Evolutionary conservation across 2,113 vertebrate genomes (phyloP).

Genomic region (Tyto alba): DNA sequence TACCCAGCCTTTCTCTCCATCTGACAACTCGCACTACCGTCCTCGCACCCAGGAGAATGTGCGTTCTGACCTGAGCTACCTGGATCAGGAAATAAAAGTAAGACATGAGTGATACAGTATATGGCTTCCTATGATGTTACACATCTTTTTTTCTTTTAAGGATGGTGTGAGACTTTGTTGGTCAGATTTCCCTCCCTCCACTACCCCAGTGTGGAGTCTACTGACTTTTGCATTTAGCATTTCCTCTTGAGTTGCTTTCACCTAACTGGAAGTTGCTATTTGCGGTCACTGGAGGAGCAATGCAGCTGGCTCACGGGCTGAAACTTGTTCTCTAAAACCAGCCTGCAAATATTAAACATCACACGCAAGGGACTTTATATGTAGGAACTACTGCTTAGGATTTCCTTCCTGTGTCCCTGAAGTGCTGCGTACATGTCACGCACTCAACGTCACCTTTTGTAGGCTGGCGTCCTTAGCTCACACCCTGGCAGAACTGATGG

Average conservation of each 20-base stretch:
- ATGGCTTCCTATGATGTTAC: neutral
- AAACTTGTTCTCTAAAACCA: neutral
- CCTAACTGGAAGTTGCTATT: neutral
- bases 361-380: neutral
- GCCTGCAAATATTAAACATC: neutral
- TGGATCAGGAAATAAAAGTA: conserved; percentile 62
- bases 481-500: neutral
- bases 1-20: neutral
- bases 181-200: no score
- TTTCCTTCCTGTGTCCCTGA: neutral
- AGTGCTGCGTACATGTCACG: neutral
- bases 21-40: neutral
- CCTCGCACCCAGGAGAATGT: neutral
- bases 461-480: neutral
- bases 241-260: neutral
- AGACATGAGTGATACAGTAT: neutral
- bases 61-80: neutral
- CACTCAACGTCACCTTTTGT: neutral
- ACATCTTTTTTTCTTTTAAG: neutral
- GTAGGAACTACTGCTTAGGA: neutral
- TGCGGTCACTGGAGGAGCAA: neutral
- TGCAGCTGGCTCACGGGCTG: neutral
- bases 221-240: neutral
- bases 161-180: neutral
- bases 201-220: neutral